Conservation (phyloP, 2,888 invertebrate species). For the Pyrgus malvae region DNA sequence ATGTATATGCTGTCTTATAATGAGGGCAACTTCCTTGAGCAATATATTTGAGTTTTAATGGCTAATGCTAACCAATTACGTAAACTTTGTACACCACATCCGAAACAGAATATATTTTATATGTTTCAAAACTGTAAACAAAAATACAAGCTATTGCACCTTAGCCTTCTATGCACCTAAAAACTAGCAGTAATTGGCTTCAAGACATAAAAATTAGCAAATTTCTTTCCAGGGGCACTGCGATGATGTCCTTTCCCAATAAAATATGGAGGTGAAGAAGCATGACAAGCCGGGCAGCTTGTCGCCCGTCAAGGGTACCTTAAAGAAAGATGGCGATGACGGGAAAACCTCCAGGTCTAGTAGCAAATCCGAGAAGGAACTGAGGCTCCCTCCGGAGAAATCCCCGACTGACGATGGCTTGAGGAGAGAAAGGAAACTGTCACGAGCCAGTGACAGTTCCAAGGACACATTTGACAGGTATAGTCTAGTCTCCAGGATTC, state of each 20-base stretch:
- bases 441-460: slow-evolving; percentile 64
- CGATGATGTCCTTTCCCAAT: slow-evolving; percentile 54
- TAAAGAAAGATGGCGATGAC: slow-evolving; percentile 61
- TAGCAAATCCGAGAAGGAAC: slow-evolving; percentile 65
- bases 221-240: slow-evolving; percentile 47
- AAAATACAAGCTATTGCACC: no score
- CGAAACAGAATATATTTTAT: no score
- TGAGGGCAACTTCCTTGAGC: no score
- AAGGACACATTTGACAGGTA: slow-evolving; percentile 72
- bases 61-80: no score
- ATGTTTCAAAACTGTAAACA: no score
- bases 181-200: not conserved
- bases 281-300: slow-evolving; percentile 70
- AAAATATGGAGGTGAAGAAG: slow-evolving; percentile 76
- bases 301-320: slow-evolving; percentile 62
- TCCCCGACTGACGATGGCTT: slow-evolving; percentile 57
- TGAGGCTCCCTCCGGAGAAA: slow-evolving; percentile 63
- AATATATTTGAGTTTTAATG: no score
- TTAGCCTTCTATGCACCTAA: not conserved
- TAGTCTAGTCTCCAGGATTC: no score
- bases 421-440: slow-evolving; percentile 55
- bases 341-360: slow-evolving; percentile 52
- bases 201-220: not conserved
- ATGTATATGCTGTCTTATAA: no score
- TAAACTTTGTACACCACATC: no score